Percentiles rank a stretch among this genome's conserved stretches.
These are phyloP conservation scores for Iphiclides podalirius DNA, from an alignment of 2,888 invertebrate genomes.

Conservation along the genomic window DNA sequence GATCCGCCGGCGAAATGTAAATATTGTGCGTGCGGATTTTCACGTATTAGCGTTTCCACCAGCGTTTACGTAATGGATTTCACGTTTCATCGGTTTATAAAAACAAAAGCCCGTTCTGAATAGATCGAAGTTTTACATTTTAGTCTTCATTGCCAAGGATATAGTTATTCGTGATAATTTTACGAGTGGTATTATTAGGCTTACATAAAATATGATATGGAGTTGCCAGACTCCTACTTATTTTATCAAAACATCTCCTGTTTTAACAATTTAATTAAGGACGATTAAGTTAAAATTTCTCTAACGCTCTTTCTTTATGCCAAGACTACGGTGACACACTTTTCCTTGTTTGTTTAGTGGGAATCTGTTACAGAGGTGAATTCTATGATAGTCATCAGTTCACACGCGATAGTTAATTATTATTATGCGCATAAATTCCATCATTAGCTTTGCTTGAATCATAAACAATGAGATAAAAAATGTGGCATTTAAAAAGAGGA, in stretches of 20 bases:
- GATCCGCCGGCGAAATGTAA: neutral
- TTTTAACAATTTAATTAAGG: slow-evolving; percentile 6
- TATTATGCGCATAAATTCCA: slow-evolving; percentile 17
- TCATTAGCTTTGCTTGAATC: slow-evolving; percentile 15
- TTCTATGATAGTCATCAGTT: slow-evolving; percentile 19
- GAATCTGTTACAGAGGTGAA: slow-evolving; percentile 18
- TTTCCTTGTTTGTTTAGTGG: slow-evolving; percentile 24
- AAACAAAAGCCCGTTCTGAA: too few relatives aligned
- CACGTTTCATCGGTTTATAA: too few relatives aligned
- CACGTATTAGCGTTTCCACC: neutral
- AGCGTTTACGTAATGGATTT: neutral
- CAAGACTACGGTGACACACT: slow-evolving; percentile 18
- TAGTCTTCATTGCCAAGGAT: too few relatives aligned
- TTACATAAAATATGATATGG: too few relatives aligned
- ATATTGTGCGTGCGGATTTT: neutral
- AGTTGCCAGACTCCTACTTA: too few relatives aligned
- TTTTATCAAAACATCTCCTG: neutral
- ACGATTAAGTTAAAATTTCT: slow-evolving; percentile 11
- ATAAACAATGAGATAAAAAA: slow-evolving; percentile 9
- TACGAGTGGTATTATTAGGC: too few relatives aligned
- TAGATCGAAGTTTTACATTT: too few relatives aligned
- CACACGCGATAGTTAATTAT: slow-evolving; percentile 21
- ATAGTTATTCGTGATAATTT: too few relatives aligned
- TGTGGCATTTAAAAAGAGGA: neutral
- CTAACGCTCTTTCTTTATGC: slow-evolving; percentile 11